Conservation (phyloP, 2,888 invertebrate species). For the Melitaea athalia region DNA sequence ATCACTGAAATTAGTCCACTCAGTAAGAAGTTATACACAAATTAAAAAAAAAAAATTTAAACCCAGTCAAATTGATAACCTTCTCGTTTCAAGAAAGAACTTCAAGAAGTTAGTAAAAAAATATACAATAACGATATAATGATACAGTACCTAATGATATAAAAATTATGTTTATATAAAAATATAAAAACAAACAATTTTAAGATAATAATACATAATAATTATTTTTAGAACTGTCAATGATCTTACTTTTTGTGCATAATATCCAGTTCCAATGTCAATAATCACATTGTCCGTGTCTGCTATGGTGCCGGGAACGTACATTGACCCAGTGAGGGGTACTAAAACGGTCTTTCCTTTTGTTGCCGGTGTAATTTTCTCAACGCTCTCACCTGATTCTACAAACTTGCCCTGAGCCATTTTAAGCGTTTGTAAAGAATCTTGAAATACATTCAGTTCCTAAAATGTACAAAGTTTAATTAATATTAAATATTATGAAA, state of each 20-base stretch:
- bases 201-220: no score
- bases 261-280: conserved; percentile 98
- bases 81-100: no score
- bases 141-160: no score
- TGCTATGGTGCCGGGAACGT: conserved; percentile 94
- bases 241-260: conserved; percentile 91
- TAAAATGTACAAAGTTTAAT: conserved; percentile 53
- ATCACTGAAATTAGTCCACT: no score
- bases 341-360: conserved; percentile 94
- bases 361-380: conserved; percentile 88
- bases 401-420: conserved; percentile 95
- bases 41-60: no score
- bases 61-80: no score
- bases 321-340: conserved; percentile 98
- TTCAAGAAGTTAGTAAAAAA: no score
- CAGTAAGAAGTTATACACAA: no score
- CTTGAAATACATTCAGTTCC: conserved; percentile 94
- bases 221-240: conserved; percentile 17
- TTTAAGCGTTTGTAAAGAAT: conserved; percentile 94
- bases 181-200: no score
- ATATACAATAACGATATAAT: no score
- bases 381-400: conserved; percentile 92
- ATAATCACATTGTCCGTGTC: conserved; percentile 94
- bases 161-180: no score
- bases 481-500: not conserved